phyloP scores from a whole-genome alignment of 2,113 vertebrate genomes.

The Scartelaos histophorus region DNA sequence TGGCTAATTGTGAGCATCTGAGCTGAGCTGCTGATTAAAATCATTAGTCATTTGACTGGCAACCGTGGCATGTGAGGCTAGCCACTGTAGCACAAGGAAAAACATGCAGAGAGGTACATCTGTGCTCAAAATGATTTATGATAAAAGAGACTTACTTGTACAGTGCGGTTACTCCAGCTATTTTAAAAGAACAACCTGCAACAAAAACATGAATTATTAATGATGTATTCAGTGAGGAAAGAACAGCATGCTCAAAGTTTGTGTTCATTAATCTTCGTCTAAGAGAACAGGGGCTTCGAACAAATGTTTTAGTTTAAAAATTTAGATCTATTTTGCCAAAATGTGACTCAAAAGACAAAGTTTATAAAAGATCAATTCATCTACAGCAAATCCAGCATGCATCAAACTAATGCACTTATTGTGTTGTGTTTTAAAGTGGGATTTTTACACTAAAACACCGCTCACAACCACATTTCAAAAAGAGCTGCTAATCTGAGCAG shows the following conservation, averaged over 20 bases:
- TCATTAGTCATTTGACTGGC: slow-evolving; percentile 22
- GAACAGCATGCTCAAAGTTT: not conserved
- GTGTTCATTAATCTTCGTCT: not conserved
- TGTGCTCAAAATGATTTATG: not conserved
- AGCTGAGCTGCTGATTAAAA: slow-evolving; percentile 10
- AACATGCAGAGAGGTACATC: not conserved
- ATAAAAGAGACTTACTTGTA: not conserved
- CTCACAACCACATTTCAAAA: too few relatives aligned
- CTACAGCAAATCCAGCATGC: not conserved
- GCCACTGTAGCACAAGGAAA: not conserved
- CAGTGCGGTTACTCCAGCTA: not conserved
- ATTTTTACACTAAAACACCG: too few relatives aligned
- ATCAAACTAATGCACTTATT: not conserved
- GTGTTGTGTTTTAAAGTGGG: not conserved
- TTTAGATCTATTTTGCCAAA: not conserved
- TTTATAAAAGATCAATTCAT: not conserved
- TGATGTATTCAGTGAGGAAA: not conserved
- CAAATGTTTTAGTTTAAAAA: not conserved
- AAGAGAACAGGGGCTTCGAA: not conserved
- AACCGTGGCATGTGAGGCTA: slow-evolving; percentile 11
- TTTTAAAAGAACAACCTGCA: not conserved
- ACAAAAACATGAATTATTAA: not conserved
- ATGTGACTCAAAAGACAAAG: not conserved
- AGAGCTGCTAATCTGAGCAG: too few relatives aligned
- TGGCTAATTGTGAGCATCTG: slow-evolving; percentile 23